Evolutionary conservation across 2,113 vertebrate species (phyloP).

Genomic region (Menidia beryllina): DNA sequence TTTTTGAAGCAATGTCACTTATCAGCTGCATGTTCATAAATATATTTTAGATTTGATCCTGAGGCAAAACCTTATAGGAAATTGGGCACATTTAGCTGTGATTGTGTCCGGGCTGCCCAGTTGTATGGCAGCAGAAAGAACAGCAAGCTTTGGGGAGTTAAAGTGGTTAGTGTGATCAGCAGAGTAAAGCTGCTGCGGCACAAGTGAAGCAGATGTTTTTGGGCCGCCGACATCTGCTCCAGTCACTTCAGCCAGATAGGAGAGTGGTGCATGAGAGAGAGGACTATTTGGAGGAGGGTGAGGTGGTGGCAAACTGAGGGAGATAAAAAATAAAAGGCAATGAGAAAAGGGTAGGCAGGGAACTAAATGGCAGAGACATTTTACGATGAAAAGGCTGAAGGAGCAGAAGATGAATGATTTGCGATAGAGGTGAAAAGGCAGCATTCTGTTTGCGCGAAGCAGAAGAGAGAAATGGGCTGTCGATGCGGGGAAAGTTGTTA

Average conservation of each 20-base stretch:
- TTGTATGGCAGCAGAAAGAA: constrained; percentile 69
- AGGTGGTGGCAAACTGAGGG: constrained; percentile 13
- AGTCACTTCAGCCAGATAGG: constrained; percentile 65
- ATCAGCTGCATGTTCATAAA: neutral
- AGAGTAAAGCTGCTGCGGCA: constrained; percentile 66
- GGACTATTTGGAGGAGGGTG: neutral
- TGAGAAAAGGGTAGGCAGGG: constrained; percentile 5
- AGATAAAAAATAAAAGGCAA: neutral
- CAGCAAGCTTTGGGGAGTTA: constrained; percentile 73
- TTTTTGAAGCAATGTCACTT: neutral
- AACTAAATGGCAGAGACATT: constrained; percentile 33
- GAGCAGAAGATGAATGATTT: constrained; percentile 52
- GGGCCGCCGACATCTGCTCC: constrained; percentile 73
- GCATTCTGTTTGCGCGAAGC: constrained; percentile 30
- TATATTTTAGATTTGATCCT: neutral
- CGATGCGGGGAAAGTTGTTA: constrained; percentile 46
- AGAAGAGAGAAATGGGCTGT: constrained; percentile 41
- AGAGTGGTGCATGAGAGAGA: constrained; percentile 38
- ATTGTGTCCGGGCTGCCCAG: constrained; percentile 64
- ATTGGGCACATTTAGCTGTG: constrained; percentile 56
- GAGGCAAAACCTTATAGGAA: constrained; percentile 24
- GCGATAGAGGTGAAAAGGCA: constrained; percentile 35
- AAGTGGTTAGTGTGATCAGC: constrained; percentile 69
- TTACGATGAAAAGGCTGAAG: constrained; percentile 38
- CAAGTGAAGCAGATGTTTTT: constrained; percentile 78